Conservation (phyloP, 2,797 vertebrate genomes). For the Neosilurus mollespiculum region DNA sequence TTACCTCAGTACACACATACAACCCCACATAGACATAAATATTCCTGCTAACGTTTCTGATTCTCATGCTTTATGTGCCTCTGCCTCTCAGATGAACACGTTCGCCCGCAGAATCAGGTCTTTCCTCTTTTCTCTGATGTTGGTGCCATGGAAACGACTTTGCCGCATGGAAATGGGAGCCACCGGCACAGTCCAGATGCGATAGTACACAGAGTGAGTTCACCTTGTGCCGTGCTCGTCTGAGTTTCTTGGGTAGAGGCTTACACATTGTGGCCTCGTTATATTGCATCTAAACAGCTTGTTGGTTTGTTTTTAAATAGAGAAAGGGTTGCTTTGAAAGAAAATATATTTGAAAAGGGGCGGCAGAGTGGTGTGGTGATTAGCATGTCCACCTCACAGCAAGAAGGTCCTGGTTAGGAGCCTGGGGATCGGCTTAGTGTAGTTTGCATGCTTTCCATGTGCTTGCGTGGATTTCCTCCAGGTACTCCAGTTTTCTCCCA, state of each 20-base stretch:
- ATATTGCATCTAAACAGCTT: background rate
- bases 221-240: background rate
- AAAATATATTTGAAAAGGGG: no score
- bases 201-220: slow-evolving; percentile 78
- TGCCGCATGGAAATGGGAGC: slow-evolving; percentile 72
- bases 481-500: no score
- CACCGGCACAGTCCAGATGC: slow-evolving; percentile 78
- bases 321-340: no score
- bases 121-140: slow-evolving; percentile 76
- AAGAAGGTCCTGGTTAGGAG: no score
- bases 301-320: background rate
- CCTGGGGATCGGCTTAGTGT: no score
- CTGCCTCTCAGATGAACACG: slow-evolving; percentile 58
- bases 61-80: background rate
- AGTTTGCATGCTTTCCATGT: no score
- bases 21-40: background rate
- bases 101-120: slow-evolving; percentile 68
- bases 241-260: no score
- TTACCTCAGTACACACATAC: background rate
- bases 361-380: no score
- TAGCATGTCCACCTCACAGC: no score
- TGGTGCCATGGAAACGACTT: slow-evolving; percentile 70
- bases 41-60: background rate
- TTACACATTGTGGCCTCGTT: background rate
- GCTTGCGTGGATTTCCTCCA: no score